phyloP scores from a whole-genome alignment of 2,888 invertebrate species.

The Apodemia hepburni region DNA sequence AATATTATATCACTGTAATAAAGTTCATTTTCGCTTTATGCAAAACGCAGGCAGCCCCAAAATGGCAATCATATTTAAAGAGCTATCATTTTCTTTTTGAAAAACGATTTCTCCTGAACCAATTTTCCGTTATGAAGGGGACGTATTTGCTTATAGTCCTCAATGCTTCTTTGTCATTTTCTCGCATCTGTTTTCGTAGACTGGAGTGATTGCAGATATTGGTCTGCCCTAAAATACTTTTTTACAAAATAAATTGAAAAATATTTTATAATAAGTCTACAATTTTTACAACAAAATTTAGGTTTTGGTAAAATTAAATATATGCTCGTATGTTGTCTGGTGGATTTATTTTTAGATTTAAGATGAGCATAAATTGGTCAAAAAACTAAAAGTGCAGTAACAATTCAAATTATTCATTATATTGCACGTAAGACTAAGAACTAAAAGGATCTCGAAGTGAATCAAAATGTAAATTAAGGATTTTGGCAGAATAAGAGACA shows the following conservation, averaged over 20 bases:
- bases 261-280: too few relatives aligned
- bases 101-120: slow-evolving; percentile 63
- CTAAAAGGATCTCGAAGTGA: too few relatives aligned
- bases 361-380: too few relatives aligned
- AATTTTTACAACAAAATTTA: too few relatives aligned
- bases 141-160: slow-evolving; percentile 70
- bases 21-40: background rate
- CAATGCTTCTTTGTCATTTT: slow-evolving; percentile 58
- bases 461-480: too few relatives aligned
- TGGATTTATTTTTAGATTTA: too few relatives aligned
- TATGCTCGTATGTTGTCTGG: too few relatives aligned
- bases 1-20: background rate
- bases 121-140: slow-evolving; percentile 70
- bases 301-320: too few relatives aligned
- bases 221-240: background rate
- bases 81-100: slow-evolving; percentile 47
- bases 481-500: too few relatives aligned
- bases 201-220: slow-evolving; percentile 2
- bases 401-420: too few relatives aligned
- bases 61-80: slow-evolving; percentile 51
- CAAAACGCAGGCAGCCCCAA: slow-evolving; percentile 35
- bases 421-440: too few relatives aligned
- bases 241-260: background rate
- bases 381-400: too few relatives aligned
- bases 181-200: slow-evolving; percentile 49